Evolutionary conservation across 2,888 invertebrate species (phyloP).

Genomic region (Drosophila sordidapex): DNA sequence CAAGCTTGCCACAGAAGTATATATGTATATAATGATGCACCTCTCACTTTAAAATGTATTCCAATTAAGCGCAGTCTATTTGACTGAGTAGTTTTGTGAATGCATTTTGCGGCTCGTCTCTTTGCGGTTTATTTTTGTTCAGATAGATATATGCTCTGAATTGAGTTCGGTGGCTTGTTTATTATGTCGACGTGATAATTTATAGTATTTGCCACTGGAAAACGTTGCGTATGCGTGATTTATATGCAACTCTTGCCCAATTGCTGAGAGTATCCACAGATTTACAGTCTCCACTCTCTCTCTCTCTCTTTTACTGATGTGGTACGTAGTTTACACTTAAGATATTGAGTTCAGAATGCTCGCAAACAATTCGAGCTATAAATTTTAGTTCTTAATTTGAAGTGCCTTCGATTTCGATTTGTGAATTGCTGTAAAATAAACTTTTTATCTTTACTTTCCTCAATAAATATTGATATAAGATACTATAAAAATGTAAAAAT

Average conservation of each 20-base stretch:
- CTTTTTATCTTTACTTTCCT: conserved; percentile 15
- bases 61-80: conserved; percentile 33
- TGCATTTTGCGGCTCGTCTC: background rate
- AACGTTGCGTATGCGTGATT: conserved; percentile 75
- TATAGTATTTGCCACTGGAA: conserved; percentile 56
- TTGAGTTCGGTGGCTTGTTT: conserved; percentile 53
- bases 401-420: conserved; percentile 13
- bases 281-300: conserved; percentile 18
- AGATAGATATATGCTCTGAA: background rate
- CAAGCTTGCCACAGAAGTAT: background rate
- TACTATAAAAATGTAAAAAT: background rate
- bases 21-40: too few species aligned
- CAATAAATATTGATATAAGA: background rate
- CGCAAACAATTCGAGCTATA: conserved; percentile 16
- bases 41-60: conserved; percentile 11
- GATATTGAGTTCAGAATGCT: conserved; percentile 24
- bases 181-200: conserved; percentile 62
- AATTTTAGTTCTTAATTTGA: conserved; percentile 31
- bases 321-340: conserved; percentile 19
- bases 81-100: conserved; percentile 2
- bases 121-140: conserved; percentile 17
- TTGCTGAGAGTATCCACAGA: conserved; percentile 26
- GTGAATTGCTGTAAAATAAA: conserved; percentile 14
- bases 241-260: conserved; percentile 46
- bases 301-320: conserved; percentile 6